Evolutionary conservation across 2,797 vertebrate genomes (phyloP), one percentile per base, ranked within the genome.

Genomic region (Thunnus albacares): DNA sequence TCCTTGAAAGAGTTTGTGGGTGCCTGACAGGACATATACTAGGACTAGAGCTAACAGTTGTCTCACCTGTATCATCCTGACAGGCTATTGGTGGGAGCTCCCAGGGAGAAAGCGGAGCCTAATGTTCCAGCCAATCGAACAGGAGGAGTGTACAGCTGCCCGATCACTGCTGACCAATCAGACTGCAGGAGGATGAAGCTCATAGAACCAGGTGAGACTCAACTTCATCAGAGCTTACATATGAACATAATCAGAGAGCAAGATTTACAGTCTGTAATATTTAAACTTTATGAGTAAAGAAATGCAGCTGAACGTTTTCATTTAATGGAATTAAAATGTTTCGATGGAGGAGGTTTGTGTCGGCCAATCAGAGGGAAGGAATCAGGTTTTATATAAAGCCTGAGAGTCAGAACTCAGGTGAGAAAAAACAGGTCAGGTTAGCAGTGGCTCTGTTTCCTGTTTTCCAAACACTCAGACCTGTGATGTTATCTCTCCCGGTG

Each of bases 41-140:
- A 6, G 33, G 33, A 35, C 4, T 35, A 35, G 38, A 41, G 38
- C 22, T 55, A 12, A 22, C 11, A 11, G 13, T 12, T 49, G 8
- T 47, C 9, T 20, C 18, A 22, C 11, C 33, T 60, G 22, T 71
- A 10, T 80, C 11, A 0, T 65, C 9, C 55, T 35, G 0, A 56
- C 90, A 98, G 98, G 73, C 86, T 98, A 56, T 91, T 99, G 85
- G 95, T 97, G 0, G 98, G 98, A 12, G 98, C 98, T 6, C 98
- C 98, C 7, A 95, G 71, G 57, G 97, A 97, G 15, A 81, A 72
- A 28, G 96, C 96, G 0, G 84, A 93, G 64, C 79, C 82, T 6
- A 72, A 84, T 0, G 84, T 93, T 20, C 83, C 88, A 51, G 94
- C 95, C 86, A 97, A 96, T 33, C 90, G 92, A 20, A 98, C 97